A percentile compares a stretch with the other conserved stretches of the same genome.
Conservation (phyloP, 2,113 vertebrate species). For the Ornithorhynchus anatinus region DNA sequence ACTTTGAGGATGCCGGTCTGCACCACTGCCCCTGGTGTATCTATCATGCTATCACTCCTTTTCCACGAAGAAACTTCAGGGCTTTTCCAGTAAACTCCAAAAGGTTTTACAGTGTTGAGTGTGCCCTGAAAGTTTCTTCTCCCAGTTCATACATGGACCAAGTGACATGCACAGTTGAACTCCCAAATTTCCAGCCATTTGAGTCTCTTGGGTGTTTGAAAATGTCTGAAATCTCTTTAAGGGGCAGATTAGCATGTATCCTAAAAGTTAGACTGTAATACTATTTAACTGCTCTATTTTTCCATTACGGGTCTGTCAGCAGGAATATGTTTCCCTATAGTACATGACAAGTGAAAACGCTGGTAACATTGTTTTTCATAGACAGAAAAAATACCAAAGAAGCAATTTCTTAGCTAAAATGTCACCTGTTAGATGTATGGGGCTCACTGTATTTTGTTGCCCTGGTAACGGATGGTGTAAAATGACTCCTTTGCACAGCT, state of each 20-base stretch:
- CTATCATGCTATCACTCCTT: no score
- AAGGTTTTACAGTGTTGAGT: neutral
- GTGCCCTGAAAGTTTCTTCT: no score
- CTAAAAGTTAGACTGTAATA: slow-evolving; percentile 78
- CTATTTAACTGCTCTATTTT: slow-evolving; percentile 81
- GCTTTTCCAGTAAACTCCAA: no score
- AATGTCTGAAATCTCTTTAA: slow-evolving; percentile 75
- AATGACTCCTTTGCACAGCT: slow-evolving; percentile 84
- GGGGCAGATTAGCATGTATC: slow-evolving; percentile 82
- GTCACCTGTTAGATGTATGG: slow-evolving; percentile 86
- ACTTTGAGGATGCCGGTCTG: no score
- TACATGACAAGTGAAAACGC: slow-evolving; percentile 84
- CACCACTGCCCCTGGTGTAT: no score
- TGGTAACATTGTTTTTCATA: slow-evolving; percentile 85
- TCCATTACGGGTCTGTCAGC: slow-evolving; percentile 82
- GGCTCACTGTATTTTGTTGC: slow-evolving; percentile 84
- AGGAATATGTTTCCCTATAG: slow-evolving; percentile 80
- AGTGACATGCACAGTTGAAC: slow-evolving; percentile 11
- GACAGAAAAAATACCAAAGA: slow-evolving; percentile 82
- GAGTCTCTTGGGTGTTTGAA: slow-evolving; percentile 71
- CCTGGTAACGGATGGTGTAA: slow-evolving; percentile 84
- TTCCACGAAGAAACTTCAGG: slow-evolving; percentile 48
- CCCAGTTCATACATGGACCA: slow-evolving; percentile 52
- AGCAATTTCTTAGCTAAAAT: slow-evolving; percentile 87
- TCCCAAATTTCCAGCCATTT: slow-evolving; percentile 60